phyloP scores from a whole-genome alignment of 2,113 vertebrate species.

The Rhombomys opimus region DNA sequence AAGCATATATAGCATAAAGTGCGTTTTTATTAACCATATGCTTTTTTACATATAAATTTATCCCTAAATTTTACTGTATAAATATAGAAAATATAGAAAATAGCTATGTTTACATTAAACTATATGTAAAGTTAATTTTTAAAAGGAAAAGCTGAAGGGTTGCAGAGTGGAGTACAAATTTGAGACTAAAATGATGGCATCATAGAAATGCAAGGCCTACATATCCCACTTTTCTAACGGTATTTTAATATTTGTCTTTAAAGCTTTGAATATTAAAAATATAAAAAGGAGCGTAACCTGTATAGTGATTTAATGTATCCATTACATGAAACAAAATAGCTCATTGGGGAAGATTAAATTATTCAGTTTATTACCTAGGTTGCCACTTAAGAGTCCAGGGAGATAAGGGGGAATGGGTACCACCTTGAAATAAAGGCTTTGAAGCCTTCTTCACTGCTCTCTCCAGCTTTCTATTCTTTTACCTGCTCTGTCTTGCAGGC shows the following conservation, averaged over 20 bases:
- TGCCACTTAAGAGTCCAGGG: not conserved
- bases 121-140: not conserved
- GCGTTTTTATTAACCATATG: not conserved
- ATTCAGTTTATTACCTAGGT: not conserved
- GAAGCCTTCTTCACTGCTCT: fast-evolving
- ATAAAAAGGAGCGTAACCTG: not conserved
- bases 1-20: not conserved
- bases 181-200: not conserved
- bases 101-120: not conserved
- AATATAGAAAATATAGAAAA: not conserved
- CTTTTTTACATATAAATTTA: not conserved
- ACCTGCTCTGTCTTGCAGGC: too few species aligned
- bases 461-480: too few species aligned
- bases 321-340: not conserved
- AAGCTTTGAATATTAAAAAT: not conserved
- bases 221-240: not conserved
- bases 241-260: not conserved
- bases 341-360: not conserved
- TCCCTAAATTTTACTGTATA: not conserved
- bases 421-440: fast-evolving
- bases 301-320: not conserved
- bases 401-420: fast-evolving
- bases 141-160: not conserved
- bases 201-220: not conserved
- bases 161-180: not conserved